Conservation (phyloP, 2,113 vertebrate species). For the Neolamprologus falcicula region DNA sequence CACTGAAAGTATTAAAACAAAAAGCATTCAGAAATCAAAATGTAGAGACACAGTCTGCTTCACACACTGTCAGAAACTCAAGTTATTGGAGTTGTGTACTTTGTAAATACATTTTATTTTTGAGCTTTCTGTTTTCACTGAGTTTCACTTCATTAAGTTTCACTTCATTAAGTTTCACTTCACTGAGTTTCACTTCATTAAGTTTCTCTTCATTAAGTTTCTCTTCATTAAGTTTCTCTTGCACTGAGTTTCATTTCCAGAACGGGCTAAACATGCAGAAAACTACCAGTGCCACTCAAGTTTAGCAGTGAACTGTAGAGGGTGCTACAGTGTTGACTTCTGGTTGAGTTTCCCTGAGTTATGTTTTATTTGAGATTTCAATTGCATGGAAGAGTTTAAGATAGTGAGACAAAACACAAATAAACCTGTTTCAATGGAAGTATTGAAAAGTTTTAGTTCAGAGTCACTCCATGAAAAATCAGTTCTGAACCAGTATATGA, state of each 20-base stretch:
- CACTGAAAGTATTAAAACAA: neutral
- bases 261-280: rapidly evolving
- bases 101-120: neutral
- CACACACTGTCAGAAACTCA: rapidly evolving
- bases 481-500: neutral
- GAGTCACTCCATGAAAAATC: neutral
- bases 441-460: rapidly evolving
- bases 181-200: rapidly evolving
- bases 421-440: rapidly evolving
- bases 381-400: rapidly evolving
- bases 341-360: neutral
- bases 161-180: rapidly evolving
- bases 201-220: rapidly evolving
- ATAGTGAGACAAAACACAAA: rapidly evolving
- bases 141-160: neutral
- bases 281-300: rapidly evolving
- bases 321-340: neutral
- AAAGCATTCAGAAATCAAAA: rapidly evolving
- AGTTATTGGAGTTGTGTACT: rapidly evolving
- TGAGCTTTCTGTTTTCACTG: neutral
- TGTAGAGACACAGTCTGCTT: neutral
- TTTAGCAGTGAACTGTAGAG: neutral
- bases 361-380: rapidly evolving
- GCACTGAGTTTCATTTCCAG: neutral
- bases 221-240: rapidly evolving